phyloP scores from a whole-genome alignment of 30 jellyfish, hydroid and myxozoan genomes.

The Turritopsis rubra region DNA sequence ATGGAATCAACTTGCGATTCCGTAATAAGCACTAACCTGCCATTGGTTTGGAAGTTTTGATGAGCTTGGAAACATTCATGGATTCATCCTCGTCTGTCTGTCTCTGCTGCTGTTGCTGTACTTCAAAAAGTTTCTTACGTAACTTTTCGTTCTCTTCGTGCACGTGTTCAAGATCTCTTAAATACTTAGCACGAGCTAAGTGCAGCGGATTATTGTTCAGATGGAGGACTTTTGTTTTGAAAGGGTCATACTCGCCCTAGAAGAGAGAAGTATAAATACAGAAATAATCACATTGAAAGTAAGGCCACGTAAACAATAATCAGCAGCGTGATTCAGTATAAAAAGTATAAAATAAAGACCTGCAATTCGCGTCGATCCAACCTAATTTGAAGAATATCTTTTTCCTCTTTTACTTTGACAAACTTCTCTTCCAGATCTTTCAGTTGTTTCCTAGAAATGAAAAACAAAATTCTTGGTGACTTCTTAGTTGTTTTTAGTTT shows the following conservation, averaged over 20 bases:
- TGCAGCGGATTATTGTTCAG: conserved; percentile 54
- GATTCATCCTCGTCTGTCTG: conserved; percentile 20
- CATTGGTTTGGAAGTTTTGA: conserved; percentile 33
- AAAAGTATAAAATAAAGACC: conserved; percentile 30
- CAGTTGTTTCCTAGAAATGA: conserved; percentile 30
- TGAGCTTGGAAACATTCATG: conserved; percentile 27
- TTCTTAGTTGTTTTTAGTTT: too few relatives aligned
- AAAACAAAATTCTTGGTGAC: too few relatives aligned
- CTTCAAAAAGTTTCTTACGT: conserved; percentile 30
- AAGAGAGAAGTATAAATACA: neutral
- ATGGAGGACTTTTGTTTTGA: conserved; percentile 73
- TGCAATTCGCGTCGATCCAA: conserved; percentile 57
- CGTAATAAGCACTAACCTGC: conserved; percentile 16
- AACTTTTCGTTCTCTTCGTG: conserved; percentile 54
- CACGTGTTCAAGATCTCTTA: conserved; percentile 45
- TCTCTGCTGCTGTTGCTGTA: conserved; percentile 19
- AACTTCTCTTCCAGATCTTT: conserved; percentile 20
- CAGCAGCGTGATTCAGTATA: too few relatives aligned
- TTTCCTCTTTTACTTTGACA: conserved; percentile 35
- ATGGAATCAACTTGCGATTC: neutral
- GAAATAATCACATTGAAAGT: too few relatives aligned
- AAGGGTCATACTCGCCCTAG: conserved; percentile 86
- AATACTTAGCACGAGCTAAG: conserved; percentile 40
- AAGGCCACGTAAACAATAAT: too few relatives aligned
- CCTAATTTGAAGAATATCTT: conserved; percentile 46